Percentiles rank a stretch among this genome's conserved stretches.
Conservation (phyloP, 2,888 invertebrate species). For the Coronaproctus castanopsis region DNA sequence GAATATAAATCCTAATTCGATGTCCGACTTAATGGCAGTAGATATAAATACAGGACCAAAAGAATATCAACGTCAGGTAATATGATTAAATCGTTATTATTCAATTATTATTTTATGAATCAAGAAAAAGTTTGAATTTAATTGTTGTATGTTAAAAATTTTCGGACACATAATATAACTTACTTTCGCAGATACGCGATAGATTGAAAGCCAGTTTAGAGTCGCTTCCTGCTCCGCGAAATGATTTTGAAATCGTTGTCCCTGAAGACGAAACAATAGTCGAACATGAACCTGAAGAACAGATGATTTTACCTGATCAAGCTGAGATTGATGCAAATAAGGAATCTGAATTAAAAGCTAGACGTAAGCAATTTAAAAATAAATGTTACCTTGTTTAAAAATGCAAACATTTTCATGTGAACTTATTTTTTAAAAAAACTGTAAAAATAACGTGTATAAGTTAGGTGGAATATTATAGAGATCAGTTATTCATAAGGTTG, state of each 20-base stretch:
- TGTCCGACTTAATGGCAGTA: constrained; percentile 46
- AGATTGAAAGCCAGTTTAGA: constrained; percentile 57
- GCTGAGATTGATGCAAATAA: constrained; percentile 55
- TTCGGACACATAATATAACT: background rate
- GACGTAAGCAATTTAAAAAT: constrained; percentile 2
- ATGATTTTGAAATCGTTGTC: constrained; percentile 96
- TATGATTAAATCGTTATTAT: too few relatives aligned
- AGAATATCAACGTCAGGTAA: constrained; percentile 45
- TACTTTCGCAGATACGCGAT: constrained; percentile 24
- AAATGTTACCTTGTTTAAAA: background rate
- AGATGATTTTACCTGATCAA: constrained; percentile 48
- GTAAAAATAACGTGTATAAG: too few relatives aligned
- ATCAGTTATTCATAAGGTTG: too few relatives aligned
- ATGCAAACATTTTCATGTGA: background rate
- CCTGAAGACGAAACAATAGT: constrained; percentile 43
- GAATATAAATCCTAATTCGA: constrained; percentile 50
- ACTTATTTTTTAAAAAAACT: too few relatives aligned
- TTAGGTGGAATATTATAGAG: too few relatives aligned
- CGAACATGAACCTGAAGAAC: constrained; percentile 24
- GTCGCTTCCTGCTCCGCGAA: constrained; percentile 69
- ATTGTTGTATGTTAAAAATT: background rate
- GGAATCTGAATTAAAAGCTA: constrained; percentile 12
- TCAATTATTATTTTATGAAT: too few relatives aligned
- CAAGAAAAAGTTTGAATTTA: too few relatives aligned
- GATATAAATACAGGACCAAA: constrained; percentile 49